Evolutionary conservation across 2,113 vertebrate species (phyloP), one percentile per base, ranked within the genome.

Genomic region (Lathamus discolor): DNA sequence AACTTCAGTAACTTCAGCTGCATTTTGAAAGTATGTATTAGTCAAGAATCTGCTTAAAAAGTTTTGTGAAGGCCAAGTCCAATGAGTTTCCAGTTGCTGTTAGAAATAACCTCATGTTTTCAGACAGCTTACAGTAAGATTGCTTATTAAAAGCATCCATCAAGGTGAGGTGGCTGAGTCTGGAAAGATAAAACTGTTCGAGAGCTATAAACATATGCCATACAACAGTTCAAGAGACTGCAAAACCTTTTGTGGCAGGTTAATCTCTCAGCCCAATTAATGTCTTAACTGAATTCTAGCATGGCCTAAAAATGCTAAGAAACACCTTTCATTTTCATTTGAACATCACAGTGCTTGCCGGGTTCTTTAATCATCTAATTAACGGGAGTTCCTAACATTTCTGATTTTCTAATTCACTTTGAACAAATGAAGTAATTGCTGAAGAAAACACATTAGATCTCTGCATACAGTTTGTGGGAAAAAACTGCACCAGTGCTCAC

Each of bases 291-390:
- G 35, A 90, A 91, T 83, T 76, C 62, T n/a, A 49, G 33, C 35
- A 41, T 5, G 19, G 67, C 22, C 46, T 80, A 72, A 85, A 93
- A 96, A 55, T 33, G 44, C 33, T 83, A 37, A 14, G 24, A 69
- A 89, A 83, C 67, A 86, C 64, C 51, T 86, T 90, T 75, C 4
- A 2, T 91, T 91, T 84, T 75, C 57, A 75, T 75, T 59, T 90
- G 78, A 92, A 87, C 49, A 94, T 85, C 81, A 87, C 27, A 35
- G n/a, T 78, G 14, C 44, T 92, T 80, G 31, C 29, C 3, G 2
- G 49, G 57, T 85, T 93, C 74, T 89, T 93, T 93, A 95, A 97
- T 92, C 63, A 90, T 90, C 67, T 95, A 91, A 92, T 94, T 95
- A 83, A 92, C 68, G 61, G 79, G 29, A n/a, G 61, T 66, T 76